Conservation (phyloP, 2,797 vertebrate genomes). For the Tenualosa thibaudeaui region DNA sequence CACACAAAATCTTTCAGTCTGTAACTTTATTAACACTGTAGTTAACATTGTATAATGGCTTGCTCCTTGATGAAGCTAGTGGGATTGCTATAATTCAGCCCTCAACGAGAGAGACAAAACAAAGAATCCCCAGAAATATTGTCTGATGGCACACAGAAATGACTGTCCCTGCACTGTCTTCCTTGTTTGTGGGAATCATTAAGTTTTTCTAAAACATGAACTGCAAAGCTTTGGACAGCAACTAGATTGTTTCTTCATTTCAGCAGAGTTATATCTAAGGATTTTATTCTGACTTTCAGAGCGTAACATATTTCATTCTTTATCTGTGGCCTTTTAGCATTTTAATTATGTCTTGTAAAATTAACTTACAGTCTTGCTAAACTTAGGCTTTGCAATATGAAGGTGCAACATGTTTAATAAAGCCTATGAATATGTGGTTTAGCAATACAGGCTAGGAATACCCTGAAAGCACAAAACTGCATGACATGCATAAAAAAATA, state of each 20-base stretch:
- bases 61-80: not conserved
- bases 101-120: not conserved
- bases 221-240: not conserved
- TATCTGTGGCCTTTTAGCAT: not conserved
- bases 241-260: not conserved
- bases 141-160: not conserved
- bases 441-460: not conserved
- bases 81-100: not conserved
- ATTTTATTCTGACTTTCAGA: not conserved
- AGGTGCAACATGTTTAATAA: not conserved
- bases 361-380: not conserved
- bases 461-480: not conserved
- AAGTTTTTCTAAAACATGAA: not conserved
- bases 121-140: not conserved
- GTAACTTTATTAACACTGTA: constrained; percentile 19
- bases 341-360: not conserved
- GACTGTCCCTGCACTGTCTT: not conserved
- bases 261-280: not conserved
- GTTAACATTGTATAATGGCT: constrained; percentile 10
- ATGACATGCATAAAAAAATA: too few relatives aligned
- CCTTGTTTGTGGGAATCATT: not conserved
- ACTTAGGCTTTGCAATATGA: not conserved
- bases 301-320: not conserved
- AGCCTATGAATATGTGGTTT: not conserved
- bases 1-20: not conserved